Conservation (phyloP, 1,140 invertebrate species). For the Gonioctena quinquepunctata region DNA sequence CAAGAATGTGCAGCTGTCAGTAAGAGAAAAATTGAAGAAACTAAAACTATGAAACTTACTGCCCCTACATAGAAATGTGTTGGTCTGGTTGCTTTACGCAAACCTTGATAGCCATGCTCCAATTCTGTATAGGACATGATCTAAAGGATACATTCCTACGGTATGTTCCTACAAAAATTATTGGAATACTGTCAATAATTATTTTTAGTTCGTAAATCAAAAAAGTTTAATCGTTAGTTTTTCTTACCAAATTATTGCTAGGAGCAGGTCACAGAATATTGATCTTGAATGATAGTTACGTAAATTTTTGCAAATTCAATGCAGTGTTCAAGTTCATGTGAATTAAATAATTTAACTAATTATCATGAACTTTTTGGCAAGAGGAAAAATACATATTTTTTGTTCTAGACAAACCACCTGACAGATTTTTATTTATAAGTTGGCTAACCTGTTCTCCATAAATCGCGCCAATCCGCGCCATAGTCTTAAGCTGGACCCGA, state of each 20-base stretch:
- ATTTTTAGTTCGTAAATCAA: background rate
- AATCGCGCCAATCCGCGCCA: no score
- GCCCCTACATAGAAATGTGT: constrained; percentile 64
- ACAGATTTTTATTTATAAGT: no score
- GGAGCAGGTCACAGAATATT: constrained; percentile 14
- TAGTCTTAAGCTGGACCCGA: no score
- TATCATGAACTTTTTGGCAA: no score
- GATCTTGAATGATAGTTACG: background rate
- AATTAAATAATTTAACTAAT: no score
- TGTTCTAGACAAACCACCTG: no score
- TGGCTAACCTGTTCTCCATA: no score
- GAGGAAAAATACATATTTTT: no score
- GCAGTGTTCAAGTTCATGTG: no score
- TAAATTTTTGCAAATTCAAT: no score
- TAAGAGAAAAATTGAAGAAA: background rate
- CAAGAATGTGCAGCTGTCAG: background rate
- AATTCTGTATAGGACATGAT: constrained; percentile 87
- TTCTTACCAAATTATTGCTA: background rate
- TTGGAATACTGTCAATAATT: background rate
- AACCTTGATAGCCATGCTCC: constrained; percentile 85
- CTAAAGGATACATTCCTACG: constrained; percentile 28
- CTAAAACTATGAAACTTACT: constrained; percentile 41
- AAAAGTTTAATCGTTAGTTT: background rate
- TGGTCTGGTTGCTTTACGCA: constrained; percentile 64
- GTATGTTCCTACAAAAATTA: constrained; percentile 3